Evolutionary conservation across 2,113 vertebrate species (phyloP).

Genomic region (Sus scrofa): T2T-Sscrofa CM000829.6:71015501-71016000

Average conservation of each 20-base stretch:
- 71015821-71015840: background rate
- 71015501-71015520: background rate
- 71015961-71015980: background rate
- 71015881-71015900: background rate
- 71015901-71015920: background rate
- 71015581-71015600: background rate
- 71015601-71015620: background rate
- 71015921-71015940: background rate
- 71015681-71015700: background rate
- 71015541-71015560: background rate
- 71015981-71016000: background rate
- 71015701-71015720: background rate
- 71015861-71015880: background rate
- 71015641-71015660: background rate
- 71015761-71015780: background rate
- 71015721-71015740: background rate
- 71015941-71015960: background rate
- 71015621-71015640: background rate
- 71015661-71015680: background rate
- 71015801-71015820: background rate
- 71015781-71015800: background rate
- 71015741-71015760: background rate
- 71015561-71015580: background rate
- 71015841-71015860: background rate
- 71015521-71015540: background rate